Base-by-base conservation (phyloP, 2,888 invertebrate species). In the Saturnia japonica region DNA sequence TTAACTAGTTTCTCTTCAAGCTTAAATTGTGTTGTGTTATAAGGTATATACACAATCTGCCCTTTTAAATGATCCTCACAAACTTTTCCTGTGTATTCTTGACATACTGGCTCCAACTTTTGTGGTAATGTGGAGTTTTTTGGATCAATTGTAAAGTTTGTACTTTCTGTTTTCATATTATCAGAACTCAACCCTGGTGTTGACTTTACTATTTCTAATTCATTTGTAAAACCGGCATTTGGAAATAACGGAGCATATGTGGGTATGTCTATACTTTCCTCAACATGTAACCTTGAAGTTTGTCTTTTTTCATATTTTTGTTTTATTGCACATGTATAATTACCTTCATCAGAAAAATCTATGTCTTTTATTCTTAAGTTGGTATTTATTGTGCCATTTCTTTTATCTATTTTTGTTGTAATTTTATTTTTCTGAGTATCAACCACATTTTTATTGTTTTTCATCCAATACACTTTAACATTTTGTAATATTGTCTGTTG, bases 41-140 rank as follows among this genome's bases (percentile, higher is more conserved):
- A 96, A 62, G 97, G 97, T 76, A 99, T 97, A 85, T 97, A 99
- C 67, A 99, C 97, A 81, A 96, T 96, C 78, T 97, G 95, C 79
- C 97, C 97, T 73, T 95, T 96, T 70, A 99, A 94, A 87, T 96
- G 97, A 72, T 96, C 95, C 70, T 95, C 95, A 89, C 99, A 99
- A 11, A 96, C 96, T 73, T 95, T 95, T 1, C 99, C 99, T 70
- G 95, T 94, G 89, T 99, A 99, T 42, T 96, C 90, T 94, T 99
- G 96, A 80, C 96, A 97, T 78, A 96, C 93, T 25, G 95, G 95
- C 74, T 95, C 94, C 25, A 94, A 86, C 66, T 89, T 90, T 67
- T 82, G 83, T 62, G 86, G 80, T 14, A 75, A 71, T 68, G 83
- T 76, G 25, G 78, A 57, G 74, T 82, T 86, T 22, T 78, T 78